Conservation (phyloP, 2,113 vertebrate genomes). For the Caranx ignobilis region DNA sequence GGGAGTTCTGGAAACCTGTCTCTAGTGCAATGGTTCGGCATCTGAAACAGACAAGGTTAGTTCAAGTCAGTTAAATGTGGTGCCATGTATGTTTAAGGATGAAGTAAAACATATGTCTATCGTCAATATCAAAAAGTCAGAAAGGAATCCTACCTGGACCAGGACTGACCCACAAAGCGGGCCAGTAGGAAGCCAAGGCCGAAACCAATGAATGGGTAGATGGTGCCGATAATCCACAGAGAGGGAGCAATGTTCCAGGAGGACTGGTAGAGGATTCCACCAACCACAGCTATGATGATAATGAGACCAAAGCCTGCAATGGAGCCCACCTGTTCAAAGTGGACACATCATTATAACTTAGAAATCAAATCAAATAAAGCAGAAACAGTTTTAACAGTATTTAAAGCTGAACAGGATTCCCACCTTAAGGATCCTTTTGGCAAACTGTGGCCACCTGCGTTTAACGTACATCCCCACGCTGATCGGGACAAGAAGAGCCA, state of each 20-base stretch:
- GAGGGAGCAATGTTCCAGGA: constrained; percentile 91
- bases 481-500: constrained; percentile 90
- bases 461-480: constrained; percentile 88
- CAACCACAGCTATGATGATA: constrained; percentile 89
- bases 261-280: constrained; percentile 92
- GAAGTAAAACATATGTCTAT: background rate
- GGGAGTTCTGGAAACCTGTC: constrained; percentile 95
- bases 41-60: constrained; percentile 69
- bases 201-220: constrained; percentile 92
- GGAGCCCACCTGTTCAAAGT: constrained; percentile 88
- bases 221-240: constrained; percentile 92
- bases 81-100: background rate
- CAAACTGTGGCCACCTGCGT: constrained; percentile 86
- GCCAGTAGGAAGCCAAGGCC: constrained; percentile 89
- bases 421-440: constrained; percentile 94
- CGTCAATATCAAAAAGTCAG: too few species aligned
- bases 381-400: too few species aligned
- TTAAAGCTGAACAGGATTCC: constrained; percentile 21
- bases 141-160: constrained; percentile 87
- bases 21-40: constrained; percentile 95
- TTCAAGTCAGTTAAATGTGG: background rate
- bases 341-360: constrained; percentile 10
- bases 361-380: too few species aligned
- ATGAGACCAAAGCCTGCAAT: constrained; percentile 88
- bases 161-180: constrained; percentile 89